Evolutionary conservation across 1,140 invertebrate genomes (phyloP), one percentile per base, ranked within the genome.

Genomic region (Stenopsyche tienmushanensis): DNA sequence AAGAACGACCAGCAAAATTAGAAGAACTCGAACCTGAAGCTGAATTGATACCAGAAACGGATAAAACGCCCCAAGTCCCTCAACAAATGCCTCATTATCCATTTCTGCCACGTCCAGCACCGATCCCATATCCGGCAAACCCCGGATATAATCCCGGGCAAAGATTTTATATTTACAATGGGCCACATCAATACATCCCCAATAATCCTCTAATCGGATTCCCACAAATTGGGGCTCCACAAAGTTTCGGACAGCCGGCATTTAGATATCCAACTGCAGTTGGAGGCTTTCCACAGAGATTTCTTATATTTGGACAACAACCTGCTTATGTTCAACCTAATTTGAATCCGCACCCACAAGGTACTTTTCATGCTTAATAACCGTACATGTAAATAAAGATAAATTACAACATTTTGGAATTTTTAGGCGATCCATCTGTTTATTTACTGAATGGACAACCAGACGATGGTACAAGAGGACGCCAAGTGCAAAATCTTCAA

Each of bases 131-230:
- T 13, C 64, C 64, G 3, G 44, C 13, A 1, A 23, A 24, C 50
- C 64, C 54, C n/a, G 54, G 42, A 34, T 13, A 50, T 24, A n/a
- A 50, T 15, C 64, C 64, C 13, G 64, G 64, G 20, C 41, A 58
- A 58, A 58, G 29, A 24, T 18, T 65, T 29, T 59, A 49, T 39
- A 29, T 76, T 20, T 62, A 76, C 0, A 77, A 78, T 54, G 73
- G 73, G 5, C 69, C 76, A 58, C 70, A 71, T 1, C 66, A 76
- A 15, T 77, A 72, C 44, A 17, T 47, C 9, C 8, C 54, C 21
- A 21, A 41, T 26, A 58, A 60, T 60, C 47, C 64, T 41, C 45
- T 24, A 42, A 13, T 60, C 3, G 23, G 10, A 50, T 41, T 49
- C 45, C 34, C 13, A 17, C 5, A 34, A n/a, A n/a, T n/a, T n/a